Evolutionary conservation across 2,888 invertebrate genomes (phyloP).

Genomic region (Euphydryas editha): DNA sequence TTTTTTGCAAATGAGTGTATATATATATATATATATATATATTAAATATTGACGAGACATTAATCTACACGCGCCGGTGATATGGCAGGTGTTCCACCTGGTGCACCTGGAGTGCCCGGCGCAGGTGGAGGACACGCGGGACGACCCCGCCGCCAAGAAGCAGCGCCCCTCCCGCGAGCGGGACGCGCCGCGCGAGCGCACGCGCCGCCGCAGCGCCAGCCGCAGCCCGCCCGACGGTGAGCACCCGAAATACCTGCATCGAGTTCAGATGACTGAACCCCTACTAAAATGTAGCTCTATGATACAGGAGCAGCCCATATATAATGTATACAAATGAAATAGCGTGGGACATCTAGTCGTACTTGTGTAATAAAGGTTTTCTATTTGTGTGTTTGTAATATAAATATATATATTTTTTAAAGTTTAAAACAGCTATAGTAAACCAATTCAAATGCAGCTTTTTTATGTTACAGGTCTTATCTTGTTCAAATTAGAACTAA

Average conservation of each 20-base stretch:
- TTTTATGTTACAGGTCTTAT: slow-evolving; percentile 28
- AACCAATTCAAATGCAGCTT: not conserved
- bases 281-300: not conserved
- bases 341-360: too few relatives aligned
- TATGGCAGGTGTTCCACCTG: slow-evolving; percentile 94
- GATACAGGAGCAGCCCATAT: too few relatives aligned
- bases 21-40: too few relatives aligned
- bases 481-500: slow-evolving; percentile 26
- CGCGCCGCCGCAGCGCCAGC: slow-evolving; percentile 37
- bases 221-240: slow-evolving; percentile 26
- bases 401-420: not conserved
- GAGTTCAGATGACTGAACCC: too few relatives aligned
- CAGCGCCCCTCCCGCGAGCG: slow-evolving; percentile 53
- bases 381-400: not conserved
- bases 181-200: not conserved
- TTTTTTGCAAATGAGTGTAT: too few relatives aligned
- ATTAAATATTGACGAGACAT: too few relatives aligned
- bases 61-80: too few relatives aligned
- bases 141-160: slow-evolving; percentile 66
- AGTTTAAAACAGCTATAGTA: not conserved
- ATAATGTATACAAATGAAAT: too few relatives aligned
- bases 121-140: slow-evolving; percentile 78
- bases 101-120: slow-evolving; percentile 99
- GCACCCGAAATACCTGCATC: not conserved
- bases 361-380: too few relatives aligned